Evolutionary conservation across 2,888 invertebrate genomes (phyloP).

Genomic region (Cephus rjabovi): DNA sequence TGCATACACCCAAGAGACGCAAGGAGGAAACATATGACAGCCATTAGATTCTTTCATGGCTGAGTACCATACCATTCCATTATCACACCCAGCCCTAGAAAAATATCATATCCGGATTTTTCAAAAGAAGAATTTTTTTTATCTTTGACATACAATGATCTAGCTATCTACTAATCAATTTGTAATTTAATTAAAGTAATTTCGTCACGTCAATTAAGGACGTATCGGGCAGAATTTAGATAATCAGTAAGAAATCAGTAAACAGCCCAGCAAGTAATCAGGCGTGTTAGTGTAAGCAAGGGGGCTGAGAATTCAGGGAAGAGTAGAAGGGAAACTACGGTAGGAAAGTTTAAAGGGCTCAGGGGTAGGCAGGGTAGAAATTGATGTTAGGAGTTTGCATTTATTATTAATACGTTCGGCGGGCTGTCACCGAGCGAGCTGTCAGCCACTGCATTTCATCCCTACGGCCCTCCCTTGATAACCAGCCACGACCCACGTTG

Average conservation of each 20-base stretch:
- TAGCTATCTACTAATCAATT: constrained; percentile 27
- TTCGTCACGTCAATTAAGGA: not conserved
- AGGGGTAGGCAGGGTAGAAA: constrained; percentile 46
- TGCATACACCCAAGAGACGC: not conserved
- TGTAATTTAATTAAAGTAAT: constrained; percentile 30
- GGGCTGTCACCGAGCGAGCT: constrained; percentile 57
- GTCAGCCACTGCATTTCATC: constrained; percentile 51
- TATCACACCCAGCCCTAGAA: not conserved
- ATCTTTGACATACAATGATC: not conserved
- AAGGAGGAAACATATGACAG: not conserved
- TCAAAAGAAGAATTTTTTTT: not conserved
- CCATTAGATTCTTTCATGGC: not conserved
- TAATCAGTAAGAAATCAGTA: not conserved
- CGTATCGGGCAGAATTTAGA: not conserved
- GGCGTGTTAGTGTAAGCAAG: not conserved
- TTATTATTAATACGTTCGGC: constrained; percentile 63
- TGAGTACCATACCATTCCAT: not conserved
- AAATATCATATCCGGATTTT: not conserved
- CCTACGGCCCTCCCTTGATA: not conserved
- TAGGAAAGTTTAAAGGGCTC: not conserved
- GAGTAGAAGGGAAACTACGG: not conserved
- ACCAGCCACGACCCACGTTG: not conserved
- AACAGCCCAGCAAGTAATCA: not conserved
- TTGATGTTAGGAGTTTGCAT: constrained; percentile 64
- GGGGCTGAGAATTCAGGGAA: not conserved